Conservation (phyloP, 1,140 invertebrate species). For the Drosophila kikkawai region DNA sequence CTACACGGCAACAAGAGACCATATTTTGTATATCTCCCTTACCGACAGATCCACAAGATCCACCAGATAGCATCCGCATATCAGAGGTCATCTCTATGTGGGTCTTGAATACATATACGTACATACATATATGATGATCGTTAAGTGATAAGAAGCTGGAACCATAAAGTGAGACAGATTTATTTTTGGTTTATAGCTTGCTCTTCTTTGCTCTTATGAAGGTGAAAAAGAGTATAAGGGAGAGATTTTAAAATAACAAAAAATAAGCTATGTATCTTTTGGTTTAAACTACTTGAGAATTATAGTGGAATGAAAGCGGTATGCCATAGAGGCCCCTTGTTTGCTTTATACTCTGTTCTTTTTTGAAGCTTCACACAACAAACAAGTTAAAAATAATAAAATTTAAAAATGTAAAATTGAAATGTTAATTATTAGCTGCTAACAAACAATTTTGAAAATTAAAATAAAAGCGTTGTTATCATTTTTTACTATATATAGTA, state of each 20-base stretch:
- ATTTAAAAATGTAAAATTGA: too few relatives aligned
- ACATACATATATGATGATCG: not conserved
- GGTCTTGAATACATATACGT: not conserved
- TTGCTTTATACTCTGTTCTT: too few relatives aligned
- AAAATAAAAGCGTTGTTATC: too few relatives aligned
- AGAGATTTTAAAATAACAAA: not conserved
- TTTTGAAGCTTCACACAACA: too few relatives aligned
- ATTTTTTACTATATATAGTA: too few relatives aligned
- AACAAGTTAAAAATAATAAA: too few relatives aligned
- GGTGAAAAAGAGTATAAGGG: not conserved
- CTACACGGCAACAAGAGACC: conserved; percentile 21
- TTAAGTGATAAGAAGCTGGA: conserved; percentile 6
- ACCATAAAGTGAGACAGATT: not conserved
- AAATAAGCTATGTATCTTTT: too few relatives aligned
- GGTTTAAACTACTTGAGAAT: too few relatives aligned
- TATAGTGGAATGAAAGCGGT: too few relatives aligned
- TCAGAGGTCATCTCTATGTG: conserved; percentile 23
- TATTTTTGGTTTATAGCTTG: not conserved
- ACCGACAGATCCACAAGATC: not conserved
- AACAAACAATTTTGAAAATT: too few relatives aligned
- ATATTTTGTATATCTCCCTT: not conserved
- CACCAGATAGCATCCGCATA: conserved; percentile 16
- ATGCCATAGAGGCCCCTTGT: too few relatives aligned
- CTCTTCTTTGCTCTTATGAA: not conserved
- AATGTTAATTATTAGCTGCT: too few relatives aligned